Evolutionary conservation across 2,113 vertebrate species (phyloP).

Genomic region (Stigmatopora argus): DNA sequence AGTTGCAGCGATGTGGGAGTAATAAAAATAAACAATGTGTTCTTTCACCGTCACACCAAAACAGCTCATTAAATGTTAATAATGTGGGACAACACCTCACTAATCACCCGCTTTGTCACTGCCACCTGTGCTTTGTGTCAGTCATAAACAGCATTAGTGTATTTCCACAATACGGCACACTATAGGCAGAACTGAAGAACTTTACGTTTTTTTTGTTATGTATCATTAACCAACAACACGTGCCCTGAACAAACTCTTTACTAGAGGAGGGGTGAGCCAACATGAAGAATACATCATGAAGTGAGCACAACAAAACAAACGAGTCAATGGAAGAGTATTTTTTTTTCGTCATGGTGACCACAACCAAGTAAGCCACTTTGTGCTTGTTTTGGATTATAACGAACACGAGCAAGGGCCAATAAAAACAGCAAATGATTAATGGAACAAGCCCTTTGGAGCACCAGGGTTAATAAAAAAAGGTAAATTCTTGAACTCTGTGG

Average conservation of each 20-base stretch:
- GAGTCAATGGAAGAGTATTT: conserved; percentile 16
- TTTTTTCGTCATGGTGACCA: conserved; percentile 35
- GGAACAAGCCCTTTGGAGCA: conserved; percentile 7
- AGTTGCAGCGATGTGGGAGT: neutral
- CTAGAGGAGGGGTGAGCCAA: conserved; percentile 13
- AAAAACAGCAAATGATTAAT: conserved; percentile 1
- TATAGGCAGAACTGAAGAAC: conserved; percentile 37
- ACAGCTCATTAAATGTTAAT: conserved; percentile 48
- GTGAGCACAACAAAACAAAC: neutral
- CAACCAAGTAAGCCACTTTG: conserved; percentile 34
- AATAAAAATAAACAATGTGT: conserved; percentile 33
- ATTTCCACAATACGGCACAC: conserved; percentile 23
- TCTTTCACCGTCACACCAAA: conserved; percentile 29
- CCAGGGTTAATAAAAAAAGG: neutral
- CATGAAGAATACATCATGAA: conserved; percentile 20
- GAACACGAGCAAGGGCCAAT: conserved; percentile 3
- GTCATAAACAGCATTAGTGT: conserved; percentile 22
- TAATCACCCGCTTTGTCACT: conserved; percentile 16
- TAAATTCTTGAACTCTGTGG: neutral
- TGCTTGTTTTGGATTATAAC: neutral
- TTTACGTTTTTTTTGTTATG: conserved; percentile 25
- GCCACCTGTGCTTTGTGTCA: conserved; percentile 4
- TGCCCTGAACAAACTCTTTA: conserved; percentile 14
- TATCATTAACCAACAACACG: conserved; percentile 61
- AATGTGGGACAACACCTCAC: conserved; percentile 34